Conservation (phyloP, 2,797 vertebrate species). For the Myotis planiceps region DNA sequence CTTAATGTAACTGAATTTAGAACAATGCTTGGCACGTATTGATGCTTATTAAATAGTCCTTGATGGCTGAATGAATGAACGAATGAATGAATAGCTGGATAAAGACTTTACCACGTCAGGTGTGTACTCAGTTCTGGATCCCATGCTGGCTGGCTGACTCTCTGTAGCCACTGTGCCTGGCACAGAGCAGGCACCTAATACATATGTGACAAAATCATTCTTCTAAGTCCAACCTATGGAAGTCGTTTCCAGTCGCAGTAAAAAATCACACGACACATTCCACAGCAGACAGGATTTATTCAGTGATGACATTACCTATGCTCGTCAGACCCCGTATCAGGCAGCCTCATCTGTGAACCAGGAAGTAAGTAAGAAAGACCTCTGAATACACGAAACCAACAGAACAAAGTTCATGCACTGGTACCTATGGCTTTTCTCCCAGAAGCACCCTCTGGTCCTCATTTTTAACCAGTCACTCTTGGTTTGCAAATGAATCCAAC, state of each 20-base stretch:
- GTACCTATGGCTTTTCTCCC: background rate
- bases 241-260: background rate
- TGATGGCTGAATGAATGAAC: background rate
- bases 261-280: slow-evolving; percentile 10
- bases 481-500: background rate
- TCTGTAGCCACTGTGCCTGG: background rate
- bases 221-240: background rate
- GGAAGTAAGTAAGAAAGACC: slow-evolving; percentile 51
- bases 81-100: background rate
- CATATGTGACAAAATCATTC: background rate
- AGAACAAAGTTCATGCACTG: background rate
- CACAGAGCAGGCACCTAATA: background rate
- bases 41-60: background rate
- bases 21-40: background rate
- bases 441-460: background rate
- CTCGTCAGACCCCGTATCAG: background rate
- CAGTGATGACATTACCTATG: background rate
- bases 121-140: background rate
- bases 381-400: background rate
- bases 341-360: slow-evolving; percentile 65
- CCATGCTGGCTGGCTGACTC: background rate
- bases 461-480: slow-evolving; percentile 22
- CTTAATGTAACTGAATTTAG: background rate
- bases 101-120: background rate
- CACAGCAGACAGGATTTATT: background rate